Evolutionary conservation across 2,113 vertebrate species (phyloP).

Genomic region (Spilogale gracilis): DNA sequence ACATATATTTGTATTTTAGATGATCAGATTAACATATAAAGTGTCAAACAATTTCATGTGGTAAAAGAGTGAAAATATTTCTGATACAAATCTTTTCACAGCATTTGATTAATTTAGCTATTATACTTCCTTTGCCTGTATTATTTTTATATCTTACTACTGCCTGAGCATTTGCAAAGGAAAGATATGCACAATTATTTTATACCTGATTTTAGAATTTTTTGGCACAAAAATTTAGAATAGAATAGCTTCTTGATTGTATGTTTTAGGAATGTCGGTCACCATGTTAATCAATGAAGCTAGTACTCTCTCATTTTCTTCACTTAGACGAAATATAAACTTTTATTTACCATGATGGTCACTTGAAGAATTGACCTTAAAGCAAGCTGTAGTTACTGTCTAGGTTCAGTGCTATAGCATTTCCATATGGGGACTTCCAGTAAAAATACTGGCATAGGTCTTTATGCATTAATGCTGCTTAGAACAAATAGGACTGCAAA

Average conservation of each 20-base stretch:
- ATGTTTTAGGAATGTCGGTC: neutral
- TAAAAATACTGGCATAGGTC: conserved; percentile 12
- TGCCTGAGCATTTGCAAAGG: neutral
- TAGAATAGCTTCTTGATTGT: neutral
- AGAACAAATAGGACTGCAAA: conserved; percentile 24
- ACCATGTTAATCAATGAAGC: neutral
- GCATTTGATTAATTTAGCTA: neutral
- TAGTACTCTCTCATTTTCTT: neutral
- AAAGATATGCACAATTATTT: neutral
- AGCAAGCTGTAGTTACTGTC: neutral
- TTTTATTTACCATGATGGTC: neutral
- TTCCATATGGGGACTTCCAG: neutral
- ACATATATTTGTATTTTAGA: neutral
- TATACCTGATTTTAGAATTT: conserved; percentile 35
- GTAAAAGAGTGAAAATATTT: neutral
- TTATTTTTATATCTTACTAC: conserved; percentile 21
- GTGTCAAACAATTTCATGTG: neutral
- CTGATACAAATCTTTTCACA: neutral
- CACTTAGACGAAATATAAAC: neutral
- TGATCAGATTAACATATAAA: neutral
- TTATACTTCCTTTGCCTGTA: neutral
- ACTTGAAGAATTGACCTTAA: neutral
- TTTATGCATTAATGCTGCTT: neutral
- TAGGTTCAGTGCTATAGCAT: neutral
- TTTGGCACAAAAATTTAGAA: conserved; percentile 10